Evolutionary conservation across 2,797 vertebrate species (phyloP), one percentile per base, ranked within the genome.

Genomic region (Selene dorsalis): DNA sequence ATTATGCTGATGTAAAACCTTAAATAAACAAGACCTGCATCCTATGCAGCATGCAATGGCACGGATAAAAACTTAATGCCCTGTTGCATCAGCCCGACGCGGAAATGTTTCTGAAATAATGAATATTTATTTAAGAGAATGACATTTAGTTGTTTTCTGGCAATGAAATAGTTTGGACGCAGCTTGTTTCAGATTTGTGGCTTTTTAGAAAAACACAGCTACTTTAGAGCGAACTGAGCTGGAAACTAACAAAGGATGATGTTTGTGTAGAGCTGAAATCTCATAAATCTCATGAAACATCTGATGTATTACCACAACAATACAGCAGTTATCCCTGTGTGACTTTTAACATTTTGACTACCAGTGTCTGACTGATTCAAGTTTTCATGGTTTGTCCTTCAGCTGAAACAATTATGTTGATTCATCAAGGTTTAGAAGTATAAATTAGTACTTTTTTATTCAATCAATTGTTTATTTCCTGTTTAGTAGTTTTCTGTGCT

Each of bases 1-100:
- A 86, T 86, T 85, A 88, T 59, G 67, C 80, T 75, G 77, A 86
- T 62, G 84, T 84, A 52, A 83, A 90, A 83, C 61, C 9, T 81
- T 76, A 71, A 84, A 79, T 45, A 80, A 84, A 85, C 77, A 85
- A 47, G 77, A 73, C 28, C 77, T 56, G 70, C 80, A 63, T 83
- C 76, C 30, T 28, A 62, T n/a, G 69, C 41, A 57, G 84, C 71
- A 38, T 71, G 75, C 78, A 62, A 57, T 4, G 45, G 68, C 76
- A 78, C 32, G 61, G 14, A 64, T 62, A 24, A 58, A 71, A 71
- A 73, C 52, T 55, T 12, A 56, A 66, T 1, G 67, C 70, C 30
- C 58, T 20, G 83, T 17, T 58, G 53, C 75, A 53, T 75, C 78
- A 38, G 74, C 32, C 64, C 38, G 0, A 22, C 58, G 66, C 17